Evolutionary conservation across 2,888 invertebrate genomes (phyloP).

Genomic region (Dioctria linearis): DNA sequence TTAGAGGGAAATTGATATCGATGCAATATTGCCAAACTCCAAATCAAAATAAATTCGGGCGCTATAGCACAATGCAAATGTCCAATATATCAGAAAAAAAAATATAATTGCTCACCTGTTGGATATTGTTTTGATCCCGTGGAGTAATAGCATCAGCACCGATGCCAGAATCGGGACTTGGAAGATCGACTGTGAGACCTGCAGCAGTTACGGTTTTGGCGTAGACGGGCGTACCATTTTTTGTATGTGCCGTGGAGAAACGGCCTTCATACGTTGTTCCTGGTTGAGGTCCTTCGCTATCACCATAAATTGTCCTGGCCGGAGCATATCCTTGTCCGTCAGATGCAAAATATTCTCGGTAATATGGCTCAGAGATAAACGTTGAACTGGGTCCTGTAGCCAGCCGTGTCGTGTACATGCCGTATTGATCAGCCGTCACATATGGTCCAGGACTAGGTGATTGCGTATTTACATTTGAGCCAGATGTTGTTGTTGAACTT

Average conservation of each 20-base stretch:
- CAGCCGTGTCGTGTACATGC: constrained; percentile 70
- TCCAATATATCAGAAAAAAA: no score
- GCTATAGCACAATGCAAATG: no score
- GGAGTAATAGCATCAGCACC: constrained; percentile 95
- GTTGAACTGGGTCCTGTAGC: constrained; percentile 71
- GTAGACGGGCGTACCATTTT: constrained; percentile 68
- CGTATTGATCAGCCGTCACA: constrained; percentile 70
- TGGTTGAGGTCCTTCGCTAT: constrained; percentile 67
- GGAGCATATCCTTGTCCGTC: constrained; percentile 71
- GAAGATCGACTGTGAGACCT: constrained; percentile 92
- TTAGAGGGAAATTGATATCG: no score
- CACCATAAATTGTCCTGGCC: constrained; percentile 68
- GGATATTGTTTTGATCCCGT: constrained; percentile 89
- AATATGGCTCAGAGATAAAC: constrained; percentile 82
- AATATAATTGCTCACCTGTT: constrained; percentile 79
- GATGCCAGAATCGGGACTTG: constrained; percentile 96
- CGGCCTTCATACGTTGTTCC: constrained; percentile 69
- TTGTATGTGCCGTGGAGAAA: constrained; percentile 66
- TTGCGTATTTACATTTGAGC: constrained; percentile 68
- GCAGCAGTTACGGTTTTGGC: constrained; percentile 77
- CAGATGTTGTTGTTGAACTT: constrained; percentile 62
- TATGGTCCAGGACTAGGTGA: constrained; percentile 71
- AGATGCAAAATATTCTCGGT: constrained; percentile 81
- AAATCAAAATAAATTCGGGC: no score
- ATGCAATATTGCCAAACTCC: no score